Percentiles rank a stretch among this genome's conserved stretches.
Evolutionary conservation across 2,888 invertebrate species (phyloP).

Genomic region (Chrysina gloriosa): DNA sequence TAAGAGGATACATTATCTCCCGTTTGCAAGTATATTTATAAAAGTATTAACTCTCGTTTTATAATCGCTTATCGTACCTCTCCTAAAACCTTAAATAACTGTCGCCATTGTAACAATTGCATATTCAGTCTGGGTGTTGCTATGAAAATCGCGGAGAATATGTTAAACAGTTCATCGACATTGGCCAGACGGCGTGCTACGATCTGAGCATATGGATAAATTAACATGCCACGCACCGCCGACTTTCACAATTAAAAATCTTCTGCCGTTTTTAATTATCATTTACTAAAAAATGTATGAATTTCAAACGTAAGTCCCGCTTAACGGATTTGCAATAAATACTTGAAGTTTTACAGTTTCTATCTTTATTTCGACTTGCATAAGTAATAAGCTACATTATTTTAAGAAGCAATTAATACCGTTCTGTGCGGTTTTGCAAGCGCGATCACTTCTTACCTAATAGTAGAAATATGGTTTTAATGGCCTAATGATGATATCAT

Average conservation of each 20-base stretch:
- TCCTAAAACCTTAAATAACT: neutral
- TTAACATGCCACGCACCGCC: slow-evolving; percentile 13
- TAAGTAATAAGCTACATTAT: slow-evolving; percentile 2
- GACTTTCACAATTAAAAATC: slow-evolving; percentile 10
- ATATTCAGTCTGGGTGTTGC: neutral
- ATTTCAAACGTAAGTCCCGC: neutral
- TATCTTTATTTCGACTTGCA: neutral
- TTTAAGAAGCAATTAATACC: neutral
- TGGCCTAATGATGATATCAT: neutral
- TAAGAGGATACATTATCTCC: neutral
- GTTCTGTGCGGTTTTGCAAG: neutral
- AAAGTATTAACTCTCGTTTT: neutral
- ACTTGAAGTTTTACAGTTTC: neutral
- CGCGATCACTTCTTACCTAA: neutral
- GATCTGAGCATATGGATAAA: slow-evolving; percentile 2
- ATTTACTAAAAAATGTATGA: slow-evolving; percentile 12
- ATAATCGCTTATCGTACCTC: neutral
- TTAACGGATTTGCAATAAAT: neutral
- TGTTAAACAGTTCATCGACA: slow-evolving; percentile 21
- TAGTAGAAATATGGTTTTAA: neutral
- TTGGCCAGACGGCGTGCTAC: neutral
- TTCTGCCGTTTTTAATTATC: slow-evolving; percentile 8
- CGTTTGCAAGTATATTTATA: slow-evolving; percentile 6
- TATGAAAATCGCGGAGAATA: neutral
- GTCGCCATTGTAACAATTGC: neutral